Evolutionary conservation across 2,113 vertebrate genomes (phyloP).

Genomic region (Lucifuga dentata): DNA sequence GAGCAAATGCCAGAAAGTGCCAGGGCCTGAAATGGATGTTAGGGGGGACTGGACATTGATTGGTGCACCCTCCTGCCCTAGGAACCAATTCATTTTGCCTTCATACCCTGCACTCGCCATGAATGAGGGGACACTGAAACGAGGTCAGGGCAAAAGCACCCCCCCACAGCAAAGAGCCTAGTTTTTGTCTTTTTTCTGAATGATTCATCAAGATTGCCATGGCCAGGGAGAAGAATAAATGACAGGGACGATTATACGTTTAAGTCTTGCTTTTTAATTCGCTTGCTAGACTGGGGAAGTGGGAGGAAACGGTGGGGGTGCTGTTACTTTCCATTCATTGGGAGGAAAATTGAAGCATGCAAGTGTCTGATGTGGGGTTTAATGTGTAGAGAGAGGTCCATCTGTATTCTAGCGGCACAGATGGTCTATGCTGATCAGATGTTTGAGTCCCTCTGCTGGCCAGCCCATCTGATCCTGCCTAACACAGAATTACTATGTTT

Average conservation of each 20-base stretch:
- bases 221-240: slow-evolving; percentile 54
- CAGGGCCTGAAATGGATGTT: slow-evolving; percentile 55
- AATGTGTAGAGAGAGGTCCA: slow-evolving; percentile 58
- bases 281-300: slow-evolving; percentile 21
- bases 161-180: slow-evolving; percentile 19
- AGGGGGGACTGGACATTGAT: slow-evolving; percentile 60
- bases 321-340: slow-evolving; percentile 75
- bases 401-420: slow-evolving; percentile 68
- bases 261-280: slow-evolving; percentile 58
- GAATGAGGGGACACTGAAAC: slow-evolving; percentile 39
- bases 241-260: slow-evolving; percentile 55
- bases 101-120: slow-evolving; percentile 37
- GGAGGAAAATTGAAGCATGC: slow-evolving; percentile 66
- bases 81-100: slow-evolving; percentile 70
- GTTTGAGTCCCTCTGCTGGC: slow-evolving; percentile 74
- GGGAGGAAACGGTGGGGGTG: slow-evolving; percentile 35
- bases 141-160: slow-evolving; percentile 55
- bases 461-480: slow-evolving; percentile 33
- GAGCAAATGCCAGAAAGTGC: slow-evolving; percentile 59
- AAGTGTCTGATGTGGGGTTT: slow-evolving; percentile 70
- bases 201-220: slow-evolving; percentile 57
- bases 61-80: slow-evolving; percentile 46
- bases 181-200: slow-evolving; percentile 47
- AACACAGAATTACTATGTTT: slow-evolving; percentile 45
- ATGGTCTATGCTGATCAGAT: slow-evolving; percentile 55